Evolutionary conservation across 2,113 vertebrate species (phyloP).

Genomic region (Melanerpes aurifrons): DNA sequence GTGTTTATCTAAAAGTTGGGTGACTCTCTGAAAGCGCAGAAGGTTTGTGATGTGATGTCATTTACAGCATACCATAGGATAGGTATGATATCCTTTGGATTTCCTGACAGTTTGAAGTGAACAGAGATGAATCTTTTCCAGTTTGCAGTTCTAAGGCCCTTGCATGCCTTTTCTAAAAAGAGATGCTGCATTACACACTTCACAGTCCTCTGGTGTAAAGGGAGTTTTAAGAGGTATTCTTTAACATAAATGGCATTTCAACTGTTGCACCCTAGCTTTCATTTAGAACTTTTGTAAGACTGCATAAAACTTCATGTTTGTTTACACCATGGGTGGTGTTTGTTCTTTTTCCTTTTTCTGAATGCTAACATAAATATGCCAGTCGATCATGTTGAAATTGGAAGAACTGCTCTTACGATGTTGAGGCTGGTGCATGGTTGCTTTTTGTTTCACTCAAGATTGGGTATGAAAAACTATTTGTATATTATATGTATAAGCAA

Average conservation of each 20-base stretch:
- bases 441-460: background rate
- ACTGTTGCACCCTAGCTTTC: background rate
- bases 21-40: background rate
- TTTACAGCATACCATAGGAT: background rate
- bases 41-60: background rate
- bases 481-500: background rate
- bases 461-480: background rate
- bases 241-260: background rate
- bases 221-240: background rate
- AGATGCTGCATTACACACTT: background rate
- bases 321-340: background rate
- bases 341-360: background rate
- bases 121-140: background rate
- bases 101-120: background rate
- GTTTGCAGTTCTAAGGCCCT: background rate
- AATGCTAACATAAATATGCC: background rate
- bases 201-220: background rate
- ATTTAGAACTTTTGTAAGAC: background rate
- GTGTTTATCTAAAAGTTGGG: background rate
- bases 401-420: background rate
- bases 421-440: background rate
- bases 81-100: background rate
- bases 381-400: background rate
- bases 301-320: background rate
- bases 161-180: slow-evolving; percentile 6